phyloP scores from a whole-genome alignment of 1,140 invertebrate species.

The Melipona quadrifasciata region DNA sequence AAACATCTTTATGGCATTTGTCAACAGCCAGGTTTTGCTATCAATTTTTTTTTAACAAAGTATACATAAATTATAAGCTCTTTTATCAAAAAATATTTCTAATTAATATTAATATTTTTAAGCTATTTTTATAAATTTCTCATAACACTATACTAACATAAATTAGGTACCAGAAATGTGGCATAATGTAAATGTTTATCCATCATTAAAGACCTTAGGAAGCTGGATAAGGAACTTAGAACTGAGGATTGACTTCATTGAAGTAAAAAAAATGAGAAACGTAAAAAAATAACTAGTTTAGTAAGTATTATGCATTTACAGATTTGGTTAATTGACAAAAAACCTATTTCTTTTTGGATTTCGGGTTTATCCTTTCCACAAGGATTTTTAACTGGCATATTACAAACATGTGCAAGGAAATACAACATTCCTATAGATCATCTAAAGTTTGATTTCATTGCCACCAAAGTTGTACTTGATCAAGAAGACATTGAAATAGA shows the following conservation, averaged over 20 bases:
- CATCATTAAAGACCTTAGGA: conserved; percentile 91
- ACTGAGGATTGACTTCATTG: conserved; percentile 90
- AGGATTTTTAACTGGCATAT: conserved; percentile 92
- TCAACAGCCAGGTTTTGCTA: conserved; percentile 86
- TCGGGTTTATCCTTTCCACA: conserved; percentile 96
- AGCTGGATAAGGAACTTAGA: conserved; percentile 92
- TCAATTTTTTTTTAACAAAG: background rate
- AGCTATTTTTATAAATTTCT: background rate
- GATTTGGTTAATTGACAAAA: conserved; percentile 87
- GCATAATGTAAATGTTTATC: conserved; percentile 89
- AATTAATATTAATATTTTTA: background rate
- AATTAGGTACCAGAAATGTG: conserved; percentile 89
- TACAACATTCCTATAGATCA: conserved; percentile 93
- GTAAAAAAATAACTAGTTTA: background rate
- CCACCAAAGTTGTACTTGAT: conserved; percentile 83
- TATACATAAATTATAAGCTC: too few species aligned
- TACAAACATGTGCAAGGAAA: conserved; percentile 92
- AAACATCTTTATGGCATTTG: conserved; percentile 88
- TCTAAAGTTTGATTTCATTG: conserved; percentile 89
- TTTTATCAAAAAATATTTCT: background rate
- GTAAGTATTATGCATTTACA: conserved; percentile 62
- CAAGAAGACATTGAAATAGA: conserved; percentile 86
- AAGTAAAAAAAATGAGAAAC: conserved; percentile 74
- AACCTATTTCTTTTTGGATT: conserved; percentile 93
- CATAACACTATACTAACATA: background rate